Base-by-base conservation (phyloP, 2,797 vertebrate genomes). In the Xerus rutilus region DNA sequence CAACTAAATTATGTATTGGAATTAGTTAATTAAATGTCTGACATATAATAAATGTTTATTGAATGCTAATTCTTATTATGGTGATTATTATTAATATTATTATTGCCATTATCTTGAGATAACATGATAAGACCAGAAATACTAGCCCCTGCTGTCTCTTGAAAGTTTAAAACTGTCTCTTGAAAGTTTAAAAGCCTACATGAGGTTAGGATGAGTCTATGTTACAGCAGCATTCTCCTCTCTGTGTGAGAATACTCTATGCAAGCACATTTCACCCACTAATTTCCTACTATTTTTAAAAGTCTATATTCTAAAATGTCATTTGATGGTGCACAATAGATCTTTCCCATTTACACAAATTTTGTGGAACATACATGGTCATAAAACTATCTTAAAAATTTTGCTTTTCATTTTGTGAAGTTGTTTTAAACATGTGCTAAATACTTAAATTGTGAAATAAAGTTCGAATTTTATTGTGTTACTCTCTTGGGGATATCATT, bases 361-460 rank as follows among this genome's bases (percentile, higher is more conserved):
- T 52, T 62, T 67, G 25, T 79, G 20, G 15, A 35, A 39, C 64
- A 94, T 93, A 20, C 35, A 59, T 35, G 21, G 13, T 52, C 18
- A 89, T 91, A 35, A 93, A 95, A 83, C 52, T 59, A 5, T 23
- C 7, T 91, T 72, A 49, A 14, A 14, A 32, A 43, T 49, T 83
- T 86, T 21, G 67, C 43, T 86, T 76, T 81, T 59, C 14, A n/a
- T 83, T 95, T 39, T 73, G 23, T 84, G 30, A 93, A 11, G 17
- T 82, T 89, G 2, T 85, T 96, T 95, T 92, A 97, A 95, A 89
- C 83, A 77, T 39, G 13, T 62, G 21, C 30, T 70, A 49, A 77
- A 20, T 59, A 39, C 1, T 47, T 85, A 87, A 3, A 77, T 3
- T 70, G 49, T 82, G 20, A 20, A 76, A 76, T 45, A 69, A 93